Percentiles rank a stretch among this genome's conserved stretches.
phyloP scores from a whole-genome alignment of 2,113 vertebrate genomes.

The Paramisgurnus dabryanus region DNA sequence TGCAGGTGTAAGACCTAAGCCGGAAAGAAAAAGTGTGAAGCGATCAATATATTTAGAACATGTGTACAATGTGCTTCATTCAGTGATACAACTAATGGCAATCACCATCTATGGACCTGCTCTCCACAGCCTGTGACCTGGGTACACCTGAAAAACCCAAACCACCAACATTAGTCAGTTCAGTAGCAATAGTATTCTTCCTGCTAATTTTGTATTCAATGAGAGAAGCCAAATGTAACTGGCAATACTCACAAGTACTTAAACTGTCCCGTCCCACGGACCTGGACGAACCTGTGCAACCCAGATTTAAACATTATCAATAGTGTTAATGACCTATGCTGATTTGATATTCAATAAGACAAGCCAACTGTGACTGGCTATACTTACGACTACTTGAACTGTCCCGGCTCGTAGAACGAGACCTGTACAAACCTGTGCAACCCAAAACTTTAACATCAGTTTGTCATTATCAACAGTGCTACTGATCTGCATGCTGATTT shows the following conservation, averaged over 20 bases:
- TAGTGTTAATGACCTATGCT: not conserved
- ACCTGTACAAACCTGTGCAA: not conserved
- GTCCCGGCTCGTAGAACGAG: not conserved
- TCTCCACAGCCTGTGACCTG: not conserved
- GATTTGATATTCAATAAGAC: not conserved
- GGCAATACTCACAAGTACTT: not conserved
- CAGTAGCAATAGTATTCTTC: conserved; percentile 1
- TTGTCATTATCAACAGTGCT: not conserved
- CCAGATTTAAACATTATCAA: too few relatives aligned
- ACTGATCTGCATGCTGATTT: too few relatives aligned
- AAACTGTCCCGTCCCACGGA: not conserved
- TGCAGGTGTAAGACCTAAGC: too few relatives aligned
- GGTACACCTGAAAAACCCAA: not conserved
- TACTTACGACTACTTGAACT: not conserved
- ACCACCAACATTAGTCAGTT: not conserved
- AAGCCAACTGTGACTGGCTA: not conserved
- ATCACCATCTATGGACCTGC: not conserved
- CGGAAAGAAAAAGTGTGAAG: conserved; percentile 33
- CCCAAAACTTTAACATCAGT: not conserved
- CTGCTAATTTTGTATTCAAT: not conserved
- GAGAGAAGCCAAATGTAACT: not conserved
- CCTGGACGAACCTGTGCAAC: not conserved
- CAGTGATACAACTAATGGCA: not conserved
- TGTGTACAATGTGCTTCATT: not conserved
- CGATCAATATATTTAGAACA: conserved; percentile 4